Evolutionary conservation across 2,888 invertebrate genomes (phyloP).

Genomic region (Psococerastis gibbosa): DNA sequence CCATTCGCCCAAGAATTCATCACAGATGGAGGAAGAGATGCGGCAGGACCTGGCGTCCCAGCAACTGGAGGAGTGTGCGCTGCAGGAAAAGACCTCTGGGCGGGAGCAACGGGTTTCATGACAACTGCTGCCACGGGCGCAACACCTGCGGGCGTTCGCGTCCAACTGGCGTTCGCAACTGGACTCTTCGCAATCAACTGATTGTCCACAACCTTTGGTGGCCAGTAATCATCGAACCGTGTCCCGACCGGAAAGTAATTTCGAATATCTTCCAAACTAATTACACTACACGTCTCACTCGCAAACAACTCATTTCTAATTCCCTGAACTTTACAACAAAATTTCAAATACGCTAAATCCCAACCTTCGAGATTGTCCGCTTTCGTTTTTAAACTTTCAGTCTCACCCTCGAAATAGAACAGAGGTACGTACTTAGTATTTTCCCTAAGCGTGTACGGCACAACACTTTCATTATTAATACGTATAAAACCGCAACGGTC

Average conservation of each 20-base stretch:
- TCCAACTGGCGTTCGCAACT: constrained; percentile 18
- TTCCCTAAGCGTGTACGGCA: constrained; percentile 74
- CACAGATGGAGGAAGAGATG: constrained; percentile 27
- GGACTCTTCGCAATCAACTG: constrained; percentile 37
- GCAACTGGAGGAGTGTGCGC: constrained; percentile 44
- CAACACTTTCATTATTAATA: constrained; percentile 83
- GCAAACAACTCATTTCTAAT: constrained; percentile 80
- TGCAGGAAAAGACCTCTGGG: constrained; percentile 35
- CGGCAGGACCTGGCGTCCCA: constrained; percentile 54
- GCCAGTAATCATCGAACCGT: constrained; percentile 85
- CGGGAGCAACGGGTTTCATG: constrained; percentile 6
- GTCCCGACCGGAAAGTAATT: constrained; percentile 81
- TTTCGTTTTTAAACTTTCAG: constrained; percentile 74
- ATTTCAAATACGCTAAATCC: constrained; percentile 83
- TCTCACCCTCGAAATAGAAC: constrained; percentile 79
- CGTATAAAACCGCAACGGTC: constrained; percentile 82
- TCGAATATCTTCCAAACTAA: constrained; percentile 74
- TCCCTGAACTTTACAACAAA: constrained; percentile 87
- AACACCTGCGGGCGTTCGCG: constrained; percentile 16
- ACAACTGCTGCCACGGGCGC: neutral
- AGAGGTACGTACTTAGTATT: constrained; percentile 76
- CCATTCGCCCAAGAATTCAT: constrained; percentile 17
- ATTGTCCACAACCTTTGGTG: constrained; percentile 68
- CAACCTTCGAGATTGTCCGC: constrained; percentile 76
- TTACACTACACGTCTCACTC: constrained; percentile 77